These are phyloP conservation scores for Drosophila limbata DNA, from an alignment of 2,888 invertebrate genomes.

Conservation along the genomic window DNA sequence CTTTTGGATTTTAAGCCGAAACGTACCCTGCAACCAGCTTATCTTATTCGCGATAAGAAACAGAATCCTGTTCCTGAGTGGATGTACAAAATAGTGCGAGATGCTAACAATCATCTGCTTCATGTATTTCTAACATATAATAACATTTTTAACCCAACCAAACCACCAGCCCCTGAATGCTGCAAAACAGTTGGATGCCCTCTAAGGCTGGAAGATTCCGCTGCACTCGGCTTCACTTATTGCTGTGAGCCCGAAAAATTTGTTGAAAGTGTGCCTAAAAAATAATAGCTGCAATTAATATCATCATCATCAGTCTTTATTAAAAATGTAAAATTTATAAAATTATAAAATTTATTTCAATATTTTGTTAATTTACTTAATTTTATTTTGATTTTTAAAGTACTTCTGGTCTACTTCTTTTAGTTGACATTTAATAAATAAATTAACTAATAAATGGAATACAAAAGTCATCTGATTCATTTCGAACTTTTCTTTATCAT, in stretches of 20 bases:
- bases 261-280: neutral
- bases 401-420: too few relatives aligned
- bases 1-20: neutral
- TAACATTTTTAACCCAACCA: constrained; percentile 14
- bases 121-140: constrained; percentile 30
- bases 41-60: neutral
- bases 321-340: too few relatives aligned
- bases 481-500: neutral
- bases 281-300: neutral
- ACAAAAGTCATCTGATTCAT: neutral
- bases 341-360: too few relatives aligned
- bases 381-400: too few relatives aligned
- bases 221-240: constrained; percentile 5
- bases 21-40: neutral
- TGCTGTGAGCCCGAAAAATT: constrained; percentile 11
- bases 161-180: constrained; percentile 2
- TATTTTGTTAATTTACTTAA: too few relatives aligned
- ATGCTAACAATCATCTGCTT: neutral
- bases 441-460: neutral
- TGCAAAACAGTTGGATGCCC: neutral
- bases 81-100: constrained; percentile 31
- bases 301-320: too few relatives aligned
- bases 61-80: constrained; percentile 36
- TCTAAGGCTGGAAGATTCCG: neutral
- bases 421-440: too few relatives aligned